Base-by-base conservation (phyloP, 2,797 vertebrate species). In the Danio choprae region DNA sequence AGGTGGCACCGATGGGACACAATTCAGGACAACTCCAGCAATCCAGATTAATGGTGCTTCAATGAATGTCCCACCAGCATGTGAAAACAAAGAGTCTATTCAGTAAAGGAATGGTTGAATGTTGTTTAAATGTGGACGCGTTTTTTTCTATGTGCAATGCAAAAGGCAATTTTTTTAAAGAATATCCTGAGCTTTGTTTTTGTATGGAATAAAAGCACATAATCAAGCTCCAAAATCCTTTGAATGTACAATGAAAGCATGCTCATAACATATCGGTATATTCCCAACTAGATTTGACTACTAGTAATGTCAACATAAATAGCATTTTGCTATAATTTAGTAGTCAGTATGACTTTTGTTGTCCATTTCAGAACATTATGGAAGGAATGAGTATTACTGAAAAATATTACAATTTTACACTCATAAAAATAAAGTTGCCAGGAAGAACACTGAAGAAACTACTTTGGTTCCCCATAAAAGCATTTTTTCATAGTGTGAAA, bases 1-100 rank as follows among this genome's bases (percentile, higher is more conserved):
- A 84, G 80, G 58, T 77, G 79, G 79, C n/a, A 51, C 68, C 56
- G 79, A 74, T 41, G 46, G 74, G 46, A 46, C 59, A 72, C 65
- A 67, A 62, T 50, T 53, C 43, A 73, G 79, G 74, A 70, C 58
- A 75, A 70, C 68, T 75, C 71, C 58, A 56, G 56, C 73, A 48
- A 67, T 73, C 20, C 77, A 72, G 77, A 79, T 79, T 79, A 79
- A 72, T 55, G 55, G 15, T 4, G 59, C 40, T 44, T 44, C 50
- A 18, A 53, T 44, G 44, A 79, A 44, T 36, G 59, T 46, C 72
- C 16, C 38, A 18, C 8, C 29, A 18, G 38, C 1, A 53, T 40
- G 18, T 41, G 12, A 12, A 29, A 53, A 62, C 13, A 3, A 36
- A 41, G 36, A 40, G 29, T 13, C 15, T 1, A 65, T 1, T 11